Percentiles rank a stretch among this genome's conserved stretches.
phyloP scores from a whole-genome alignment of 1,140 invertebrate genomes.

The Neodiprion fabricii region DNA sequence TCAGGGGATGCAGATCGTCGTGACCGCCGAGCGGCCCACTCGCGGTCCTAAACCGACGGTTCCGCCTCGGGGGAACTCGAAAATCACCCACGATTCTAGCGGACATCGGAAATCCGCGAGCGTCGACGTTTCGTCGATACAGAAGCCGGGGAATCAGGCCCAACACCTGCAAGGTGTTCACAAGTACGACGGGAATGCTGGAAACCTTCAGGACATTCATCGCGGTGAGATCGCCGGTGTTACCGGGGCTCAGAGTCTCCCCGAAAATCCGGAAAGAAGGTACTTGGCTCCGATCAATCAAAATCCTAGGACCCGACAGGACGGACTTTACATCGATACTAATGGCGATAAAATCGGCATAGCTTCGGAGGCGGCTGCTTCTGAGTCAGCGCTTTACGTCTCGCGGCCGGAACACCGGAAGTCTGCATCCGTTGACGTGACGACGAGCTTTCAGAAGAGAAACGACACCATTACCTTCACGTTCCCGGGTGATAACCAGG shows the following conservation, averaged over 20 bases:
- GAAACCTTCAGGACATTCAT: neutral
- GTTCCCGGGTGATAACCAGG: constrained; percentile 48
- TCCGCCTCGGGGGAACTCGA: constrained; percentile 57
- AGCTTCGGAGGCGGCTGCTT: constrained; percentile 33
- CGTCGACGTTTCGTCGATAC: constrained; percentile 39
- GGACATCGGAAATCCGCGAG: constrained; percentile 47
- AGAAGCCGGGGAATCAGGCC: constrained; percentile 24
- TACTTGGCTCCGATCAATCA: constrained; percentile 48
- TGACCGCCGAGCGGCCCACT: constrained; percentile 38
- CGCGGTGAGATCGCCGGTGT: neutral
- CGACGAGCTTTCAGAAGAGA: constrained; percentile 46
- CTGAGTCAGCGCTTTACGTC: constrained; percentile 48
- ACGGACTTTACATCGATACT: constrained; percentile 54
- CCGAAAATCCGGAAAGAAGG: constrained; percentile 24
- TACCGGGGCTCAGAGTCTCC: neutral
- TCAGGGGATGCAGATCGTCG: constrained; percentile 33
- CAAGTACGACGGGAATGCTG: constrained; percentile 24
- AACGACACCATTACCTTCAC: constrained; percentile 56
- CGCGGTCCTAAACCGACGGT: constrained; percentile 59
- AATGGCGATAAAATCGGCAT: constrained; percentile 43
- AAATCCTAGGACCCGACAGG: constrained; percentile 54
- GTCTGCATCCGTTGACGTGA: constrained; percentile 51
- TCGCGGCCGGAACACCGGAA: constrained; percentile 53
- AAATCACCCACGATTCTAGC: constrained; percentile 52
- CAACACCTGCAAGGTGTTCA: neutral